Evolutionary conservation across 2,113 vertebrate genomes (phyloP).

Genomic region (Xenopus tropicalis): DNA sequence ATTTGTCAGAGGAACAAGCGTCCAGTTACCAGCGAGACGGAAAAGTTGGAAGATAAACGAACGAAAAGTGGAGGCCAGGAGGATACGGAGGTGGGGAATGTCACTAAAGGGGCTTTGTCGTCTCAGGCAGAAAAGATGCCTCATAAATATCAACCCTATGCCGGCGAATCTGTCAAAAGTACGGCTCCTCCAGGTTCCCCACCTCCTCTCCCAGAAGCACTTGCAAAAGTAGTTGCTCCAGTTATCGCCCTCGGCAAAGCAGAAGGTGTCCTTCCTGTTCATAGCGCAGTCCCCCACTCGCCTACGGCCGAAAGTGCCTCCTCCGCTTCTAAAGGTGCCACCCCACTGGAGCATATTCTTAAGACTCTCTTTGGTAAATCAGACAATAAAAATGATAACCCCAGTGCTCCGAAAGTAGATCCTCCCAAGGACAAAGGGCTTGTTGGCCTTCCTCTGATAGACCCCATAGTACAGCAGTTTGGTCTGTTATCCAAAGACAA

Average conservation of each 20-base stretch:
- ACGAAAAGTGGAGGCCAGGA: slow-evolving; percentile 65
- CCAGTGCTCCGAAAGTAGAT: slow-evolving; percentile 42
- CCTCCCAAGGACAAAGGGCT: slow-evolving; percentile 52
- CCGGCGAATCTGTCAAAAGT: slow-evolving; percentile 60
- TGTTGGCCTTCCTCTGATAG: slow-evolving; percentile 65
- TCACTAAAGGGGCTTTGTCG: slow-evolving; percentile 58
- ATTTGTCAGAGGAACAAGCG: slow-evolving; percentile 87
- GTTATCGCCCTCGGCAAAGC: slow-evolving; percentile 55
- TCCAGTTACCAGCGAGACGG: slow-evolving; percentile 61
- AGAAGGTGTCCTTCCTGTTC: slow-evolving; percentile 39
- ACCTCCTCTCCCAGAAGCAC: slow-evolving; percentile 58
- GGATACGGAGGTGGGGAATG: slow-evolving; percentile 58
- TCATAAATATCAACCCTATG: slow-evolving; percentile 62
- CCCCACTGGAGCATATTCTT: slow-evolving; percentile 83
- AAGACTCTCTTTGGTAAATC: slow-evolving; percentile 80
- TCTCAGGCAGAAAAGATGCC: slow-evolving; percentile 70
- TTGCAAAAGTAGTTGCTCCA: slow-evolving; percentile 58
- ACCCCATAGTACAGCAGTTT: slow-evolving; percentile 90
- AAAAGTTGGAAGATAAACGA: slow-evolving; percentile 77
- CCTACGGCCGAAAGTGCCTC: slow-evolving; percentile 42
- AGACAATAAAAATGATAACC: background rate
- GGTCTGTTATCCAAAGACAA: slow-evolving; percentile 82
- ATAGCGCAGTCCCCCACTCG: slow-evolving; percentile 26
- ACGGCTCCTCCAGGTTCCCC: slow-evolving; percentile 74
- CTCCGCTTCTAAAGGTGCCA: slow-evolving; percentile 57